A percentile compares a stretch with the other conserved stretches of the same genome.
phyloP scores from a whole-genome alignment of 2,888 invertebrate species.

The Ormyrus rosae region DNA sequence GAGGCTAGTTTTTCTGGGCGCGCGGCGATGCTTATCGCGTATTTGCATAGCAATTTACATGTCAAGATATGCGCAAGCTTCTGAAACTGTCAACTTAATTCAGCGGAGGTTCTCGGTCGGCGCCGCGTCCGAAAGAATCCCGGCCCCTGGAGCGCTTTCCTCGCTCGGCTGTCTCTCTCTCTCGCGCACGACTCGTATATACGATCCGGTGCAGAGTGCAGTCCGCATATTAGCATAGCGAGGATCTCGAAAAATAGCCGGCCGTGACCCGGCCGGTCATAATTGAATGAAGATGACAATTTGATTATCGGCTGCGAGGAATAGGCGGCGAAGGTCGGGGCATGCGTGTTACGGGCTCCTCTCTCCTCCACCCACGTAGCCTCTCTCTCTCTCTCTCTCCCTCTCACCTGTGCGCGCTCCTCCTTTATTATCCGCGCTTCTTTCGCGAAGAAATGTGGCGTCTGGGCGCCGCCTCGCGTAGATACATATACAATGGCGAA shows the following conservation, averaged over 20 bases:
- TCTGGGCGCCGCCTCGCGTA: slow-evolving; percentile 50
- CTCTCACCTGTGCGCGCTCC: slow-evolving; percentile 11
- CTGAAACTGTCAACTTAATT: slow-evolving; percentile 52
- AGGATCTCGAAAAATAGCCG: background rate
- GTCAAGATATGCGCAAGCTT: slow-evolving; percentile 42
- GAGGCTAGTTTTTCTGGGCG: slow-evolving; percentile 35
- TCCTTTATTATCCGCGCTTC: background rate
- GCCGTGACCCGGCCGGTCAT: slow-evolving; percentile 24
- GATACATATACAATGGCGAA: background rate
- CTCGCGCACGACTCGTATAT: no score
- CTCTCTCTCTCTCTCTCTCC: slow-evolving; percentile 4
- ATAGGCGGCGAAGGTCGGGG: slow-evolving; percentile 10
- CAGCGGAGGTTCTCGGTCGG: background rate
- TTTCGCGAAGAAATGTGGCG: slow-evolving; percentile 38
- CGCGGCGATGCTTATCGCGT: slow-evolving; percentile 24
- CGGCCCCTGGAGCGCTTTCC: slow-evolving; percentile 22
- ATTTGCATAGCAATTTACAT: slow-evolving; percentile 51
- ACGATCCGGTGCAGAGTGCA: background rate
- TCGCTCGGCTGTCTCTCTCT: slow-evolving; percentile 1
- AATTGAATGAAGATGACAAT: slow-evolving; percentile 55
- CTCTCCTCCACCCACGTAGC: slow-evolving; percentile 45
- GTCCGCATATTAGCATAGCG: background rate
- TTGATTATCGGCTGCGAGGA: slow-evolving; percentile 49
- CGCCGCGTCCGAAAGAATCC: slow-evolving; percentile 27
- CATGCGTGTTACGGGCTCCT: slow-evolving; percentile 51